A percentile compares a stretch with the other conserved stretches of the same genome.
Evolutionary conservation across 2,888 invertebrate genomes (phyloP).

Genomic region (Oscheius sp.): DNA sequence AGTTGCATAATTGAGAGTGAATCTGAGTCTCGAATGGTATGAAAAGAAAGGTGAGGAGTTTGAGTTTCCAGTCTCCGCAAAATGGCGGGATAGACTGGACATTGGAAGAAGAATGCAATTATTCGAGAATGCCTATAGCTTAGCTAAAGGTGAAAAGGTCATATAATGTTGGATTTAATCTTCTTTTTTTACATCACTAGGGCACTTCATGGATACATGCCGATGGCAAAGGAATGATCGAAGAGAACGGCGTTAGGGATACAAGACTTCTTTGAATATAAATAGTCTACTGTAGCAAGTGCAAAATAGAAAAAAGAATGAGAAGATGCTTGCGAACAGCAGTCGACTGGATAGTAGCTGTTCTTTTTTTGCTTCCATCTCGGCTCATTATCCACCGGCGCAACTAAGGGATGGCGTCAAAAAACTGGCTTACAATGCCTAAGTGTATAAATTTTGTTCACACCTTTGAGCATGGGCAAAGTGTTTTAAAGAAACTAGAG

Average conservation of each 20-base stretch:
- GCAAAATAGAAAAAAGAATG: background rate
- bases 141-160: background rate
- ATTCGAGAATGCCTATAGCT: conserved; percentile 16
- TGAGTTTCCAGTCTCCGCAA: conserved; percentile 31
- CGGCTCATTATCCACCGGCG: too few species aligned
- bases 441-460: too few species aligned
- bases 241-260: too few species aligned
- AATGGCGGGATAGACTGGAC: conserved; percentile 20
- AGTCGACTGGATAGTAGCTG: background rate
- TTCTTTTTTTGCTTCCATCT: too few species aligned
- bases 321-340: background rate
- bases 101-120: conserved; percentile 13
- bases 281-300: background rate
- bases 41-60: conserved; percentile 18
- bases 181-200: too few species aligned
- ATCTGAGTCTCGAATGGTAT: conserved; percentile 21
- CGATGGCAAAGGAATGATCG: background rate
- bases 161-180: too few species aligned
- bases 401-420: too few species aligned
- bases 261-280: too few species aligned
- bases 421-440: too few species aligned
- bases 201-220: background rate
- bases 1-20: conserved; percentile 5
- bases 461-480: too few species aligned
- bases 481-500: too few species aligned